Conservation (phyloP, 2,113 vertebrate genomes). For the Cyrtonyx montezumae region DNA sequence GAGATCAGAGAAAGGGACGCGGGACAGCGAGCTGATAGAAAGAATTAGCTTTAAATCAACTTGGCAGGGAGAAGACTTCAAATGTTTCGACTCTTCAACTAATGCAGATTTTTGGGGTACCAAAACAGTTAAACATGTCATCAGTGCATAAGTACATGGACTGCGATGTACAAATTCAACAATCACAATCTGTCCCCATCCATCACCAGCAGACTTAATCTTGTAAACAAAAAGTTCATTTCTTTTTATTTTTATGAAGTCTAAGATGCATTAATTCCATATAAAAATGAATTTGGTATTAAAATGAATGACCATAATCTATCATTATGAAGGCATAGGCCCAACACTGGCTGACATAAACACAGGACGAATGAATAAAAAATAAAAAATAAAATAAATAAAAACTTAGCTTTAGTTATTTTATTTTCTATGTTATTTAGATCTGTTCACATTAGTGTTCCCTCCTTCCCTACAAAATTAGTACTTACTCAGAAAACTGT, state of each 20-base stretch:
- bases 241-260: not conserved
- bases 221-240: not conserved
- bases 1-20: rapidly evolving
- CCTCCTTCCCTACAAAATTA: not conserved
- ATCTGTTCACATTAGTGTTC: not conserved
- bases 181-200: not conserved
- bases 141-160: not conserved
- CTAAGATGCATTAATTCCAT: not conserved
- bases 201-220: not conserved
- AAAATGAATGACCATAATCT: not conserved
- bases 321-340: not conserved
- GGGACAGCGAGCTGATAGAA: not conserved
- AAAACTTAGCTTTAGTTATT: not conserved
- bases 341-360: not conserved
- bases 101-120: not conserved
- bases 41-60: slow-evolving; percentile 27
- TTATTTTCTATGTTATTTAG: slow-evolving; percentile 7
- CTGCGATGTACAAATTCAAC: not conserved
- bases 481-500: not conserved
- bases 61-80: slow-evolving; percentile 20
- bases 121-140: not conserved
- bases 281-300: not conserved
- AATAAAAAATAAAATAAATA: no score
- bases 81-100: not conserved
- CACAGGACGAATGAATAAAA: not conserved